These are phyloP conservation scores for Sebastes oblongus DNA, from an alignment of 2,797 vertebrate genomes.

Conservation along the genomic window DNA sequence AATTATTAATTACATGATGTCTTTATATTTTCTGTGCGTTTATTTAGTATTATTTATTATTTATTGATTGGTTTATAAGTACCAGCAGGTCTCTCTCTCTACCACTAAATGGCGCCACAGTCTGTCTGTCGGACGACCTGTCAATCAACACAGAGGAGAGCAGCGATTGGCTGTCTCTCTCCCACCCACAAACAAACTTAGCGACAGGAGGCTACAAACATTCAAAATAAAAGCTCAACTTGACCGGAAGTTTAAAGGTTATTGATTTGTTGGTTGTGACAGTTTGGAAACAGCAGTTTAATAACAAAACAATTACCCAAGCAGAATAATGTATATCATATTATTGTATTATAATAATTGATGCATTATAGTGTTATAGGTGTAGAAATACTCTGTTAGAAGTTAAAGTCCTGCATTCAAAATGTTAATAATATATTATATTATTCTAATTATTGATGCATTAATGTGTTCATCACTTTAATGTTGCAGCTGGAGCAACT, in stretches of 20 bases:
- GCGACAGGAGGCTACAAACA: background rate
- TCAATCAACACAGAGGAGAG: background rate
- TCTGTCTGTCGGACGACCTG: background rate
- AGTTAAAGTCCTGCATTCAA: too few species aligned
- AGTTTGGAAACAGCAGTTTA: too few species aligned
- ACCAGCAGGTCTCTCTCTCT: background rate
- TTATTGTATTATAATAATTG: too few species aligned
- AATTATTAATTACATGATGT: background rate
- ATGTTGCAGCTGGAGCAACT: too few species aligned
- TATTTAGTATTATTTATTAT: background rate
- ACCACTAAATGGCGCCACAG: slow-evolving; percentile 1
- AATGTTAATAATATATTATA: too few species aligned
- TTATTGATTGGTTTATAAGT: background rate
- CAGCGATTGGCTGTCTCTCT: slow-evolving; percentile 3
- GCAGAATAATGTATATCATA: too few species aligned
- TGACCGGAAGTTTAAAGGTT: background rate
- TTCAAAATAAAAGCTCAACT: background rate
- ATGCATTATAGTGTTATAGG: too few species aligned
- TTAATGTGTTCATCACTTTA: too few species aligned
- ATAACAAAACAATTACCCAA: too few species aligned
- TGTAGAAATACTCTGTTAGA: too few species aligned
- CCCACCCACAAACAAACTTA: slow-evolving; percentile 19
- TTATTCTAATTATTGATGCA: too few species aligned
- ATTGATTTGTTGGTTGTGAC: background rate
- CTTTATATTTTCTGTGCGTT: background rate